Evolutionary conservation across 2,888 invertebrate genomes (phyloP).

Genomic region (Chloromyia formosa): DNA sequence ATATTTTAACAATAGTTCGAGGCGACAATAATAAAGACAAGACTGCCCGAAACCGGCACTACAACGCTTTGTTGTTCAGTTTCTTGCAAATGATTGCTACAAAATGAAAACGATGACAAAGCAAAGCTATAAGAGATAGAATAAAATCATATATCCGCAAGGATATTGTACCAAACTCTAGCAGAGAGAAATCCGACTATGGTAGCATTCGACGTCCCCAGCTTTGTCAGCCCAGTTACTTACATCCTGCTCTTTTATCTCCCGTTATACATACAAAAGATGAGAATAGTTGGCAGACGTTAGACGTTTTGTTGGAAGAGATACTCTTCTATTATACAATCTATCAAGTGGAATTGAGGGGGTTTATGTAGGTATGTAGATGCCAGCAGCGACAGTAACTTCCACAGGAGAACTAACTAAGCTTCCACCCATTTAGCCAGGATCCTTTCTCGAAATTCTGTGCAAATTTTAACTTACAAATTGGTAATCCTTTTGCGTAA

Average conservation of each 20-base stretch:
- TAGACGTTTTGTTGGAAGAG: background rate
- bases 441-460: background rate
- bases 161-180: background rate
- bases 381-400: too few relatives aligned
- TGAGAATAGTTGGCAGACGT: background rate
- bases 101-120: slow-evolving; percentile 7
- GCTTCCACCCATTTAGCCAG: background rate
- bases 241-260: too few relatives aligned
- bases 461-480: slow-evolving; percentile 6
- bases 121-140: background rate
- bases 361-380: too few relatives aligned
- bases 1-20: background rate
- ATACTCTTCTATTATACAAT: background rate
- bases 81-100: background rate
- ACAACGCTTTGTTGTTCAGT: background rate
- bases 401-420: background rate
- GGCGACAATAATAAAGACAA: background rate
- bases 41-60: background rate
- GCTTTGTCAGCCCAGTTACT: background rate
- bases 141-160: slow-evolving; percentile 17
- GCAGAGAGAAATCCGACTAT: background rate
- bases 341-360: background rate
- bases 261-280: background rate
- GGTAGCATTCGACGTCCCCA: background rate
- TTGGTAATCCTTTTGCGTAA: slow-evolving; percentile 36